These are phyloP conservation scores for Tricholauxania praeusta DNA, from an alignment of 2,888 invertebrate genomes.

Conservation along the genomic window DNA sequence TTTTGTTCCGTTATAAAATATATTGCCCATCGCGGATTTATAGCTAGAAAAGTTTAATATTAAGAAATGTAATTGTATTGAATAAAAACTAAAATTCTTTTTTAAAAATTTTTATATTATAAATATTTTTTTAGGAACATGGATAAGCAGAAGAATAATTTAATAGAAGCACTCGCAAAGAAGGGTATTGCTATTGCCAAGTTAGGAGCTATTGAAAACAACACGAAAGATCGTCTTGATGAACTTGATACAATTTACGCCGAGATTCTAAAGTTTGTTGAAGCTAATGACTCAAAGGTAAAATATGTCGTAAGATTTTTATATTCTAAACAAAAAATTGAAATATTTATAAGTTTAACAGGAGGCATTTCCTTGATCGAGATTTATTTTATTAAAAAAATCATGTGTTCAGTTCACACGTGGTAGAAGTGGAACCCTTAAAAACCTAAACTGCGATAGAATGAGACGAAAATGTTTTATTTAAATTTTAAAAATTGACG, in stretches of 20 bases:
- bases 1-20: too few relatives aligned
- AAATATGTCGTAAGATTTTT: slow-evolving; percentile 36
- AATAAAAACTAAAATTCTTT: neutral
- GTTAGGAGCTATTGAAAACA: slow-evolving; percentile 67
- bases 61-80: neutral
- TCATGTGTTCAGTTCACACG: too few relatives aligned
- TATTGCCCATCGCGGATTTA: neutral
- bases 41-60: neutral
- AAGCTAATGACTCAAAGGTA: slow-evolving; percentile 83
- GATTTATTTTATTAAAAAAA: neutral
- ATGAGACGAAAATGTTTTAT: too few relatives aligned
- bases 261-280: slow-evolving; percentile 84
- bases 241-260: slow-evolving; percentile 75
- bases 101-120: neutral
- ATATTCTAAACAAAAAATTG: neutral
- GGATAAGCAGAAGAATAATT: slow-evolving; percentile 84
- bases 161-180: slow-evolving; percentile 84
- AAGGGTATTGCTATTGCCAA: slow-evolving; percentile 81
- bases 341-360: neutral
- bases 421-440: too few relatives aligned
- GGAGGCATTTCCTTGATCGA: too few relatives aligned
- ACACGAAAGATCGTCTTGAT: slow-evolving; percentile 67
- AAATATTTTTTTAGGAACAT: slow-evolving; percentile 73
- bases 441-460: too few relatives aligned
- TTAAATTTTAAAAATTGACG: too few relatives aligned